Percentiles rank a stretch among this genome's conserved stretches.
Evolutionary conservation across 2,113 vertebrate genomes (phyloP).

Genomic region (Chrysemys picta): DNA sequence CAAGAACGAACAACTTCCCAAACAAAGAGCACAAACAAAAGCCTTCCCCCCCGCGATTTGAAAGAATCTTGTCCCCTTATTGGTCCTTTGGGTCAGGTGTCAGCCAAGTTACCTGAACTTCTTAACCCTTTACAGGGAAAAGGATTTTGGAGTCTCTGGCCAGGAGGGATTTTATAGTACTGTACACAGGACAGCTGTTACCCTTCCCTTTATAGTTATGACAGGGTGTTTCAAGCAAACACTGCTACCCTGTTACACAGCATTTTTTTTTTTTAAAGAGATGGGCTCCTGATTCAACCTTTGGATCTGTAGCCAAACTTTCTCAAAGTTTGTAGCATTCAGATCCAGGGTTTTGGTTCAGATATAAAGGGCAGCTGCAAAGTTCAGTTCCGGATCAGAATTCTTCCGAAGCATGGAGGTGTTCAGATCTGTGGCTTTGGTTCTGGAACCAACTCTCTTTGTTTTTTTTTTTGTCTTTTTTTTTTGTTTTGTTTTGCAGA

Average conservation of each 20-base stretch:
- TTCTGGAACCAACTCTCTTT: not conserved
- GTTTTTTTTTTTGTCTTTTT: not conserved
- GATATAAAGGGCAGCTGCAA: not conserved
- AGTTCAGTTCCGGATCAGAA: fast-evolving
- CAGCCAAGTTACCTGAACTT: too few relatives aligned
- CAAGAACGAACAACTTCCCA: too few relatives aligned
- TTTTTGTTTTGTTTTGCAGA: not conserved
- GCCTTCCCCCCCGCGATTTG: too few relatives aligned
- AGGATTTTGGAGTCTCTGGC: too few relatives aligned
- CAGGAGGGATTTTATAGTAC: too few relatives aligned
- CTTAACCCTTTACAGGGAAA: too few relatives aligned
- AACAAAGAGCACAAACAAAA: too few relatives aligned
- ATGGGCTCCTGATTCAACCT: not conserved
- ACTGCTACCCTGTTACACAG: not conserved
- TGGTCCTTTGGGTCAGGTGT: too few relatives aligned
- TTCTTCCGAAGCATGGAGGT: fast-evolving
- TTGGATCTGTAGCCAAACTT: not conserved
- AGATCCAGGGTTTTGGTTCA: not conserved
- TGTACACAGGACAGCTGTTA: too few relatives aligned
- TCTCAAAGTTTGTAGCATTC: not conserved
- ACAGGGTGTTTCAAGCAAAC: not conserved
- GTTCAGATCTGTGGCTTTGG: not conserved
- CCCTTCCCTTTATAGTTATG: too few relatives aligned
- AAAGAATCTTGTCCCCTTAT: too few relatives aligned
- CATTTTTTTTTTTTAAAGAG: not conserved